Conservation (phyloP, 53 echinoderm and acorn worm genomes). For the Holothuria leucospilota region DNA sequence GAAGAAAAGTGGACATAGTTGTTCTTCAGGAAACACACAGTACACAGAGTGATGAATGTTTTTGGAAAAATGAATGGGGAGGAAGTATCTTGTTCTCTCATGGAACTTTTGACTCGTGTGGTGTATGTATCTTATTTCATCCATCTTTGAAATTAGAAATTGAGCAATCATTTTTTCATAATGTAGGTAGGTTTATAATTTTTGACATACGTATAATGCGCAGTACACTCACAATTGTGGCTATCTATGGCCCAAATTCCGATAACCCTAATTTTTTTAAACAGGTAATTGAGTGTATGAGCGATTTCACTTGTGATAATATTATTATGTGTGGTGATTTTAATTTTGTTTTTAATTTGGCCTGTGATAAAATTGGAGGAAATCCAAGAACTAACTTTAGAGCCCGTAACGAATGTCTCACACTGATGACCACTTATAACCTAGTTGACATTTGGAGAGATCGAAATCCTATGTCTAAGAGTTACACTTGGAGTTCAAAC, state of each 20-base stretch:
- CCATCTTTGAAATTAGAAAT: no score
- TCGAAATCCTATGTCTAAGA: neutral
- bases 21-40: conserved; percentile 27
- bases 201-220: neutral
- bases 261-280: neutral
- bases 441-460: conserved; percentile 24
- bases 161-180: neutral
- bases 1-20: conserved; percentile 24
- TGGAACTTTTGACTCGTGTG: neutral
- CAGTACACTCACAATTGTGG: neutral
- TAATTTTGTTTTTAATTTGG: no score
- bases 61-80: conserved; percentile 41
- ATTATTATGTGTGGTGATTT: no score
- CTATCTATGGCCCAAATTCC: neutral
- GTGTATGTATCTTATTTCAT: no score
- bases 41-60: neutral
- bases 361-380: conserved; percentile 1
- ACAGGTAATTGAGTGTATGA: neutral
- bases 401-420: neutral
- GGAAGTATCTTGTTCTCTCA: conserved; percentile 29
- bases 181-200: neutral
- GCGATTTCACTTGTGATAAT: neutral
- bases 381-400: neutral
- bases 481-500: no score
- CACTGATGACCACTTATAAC: neutral